phyloP scores from a whole-genome alignment of 2,888 invertebrate genomes.

The Galeopsomyia nigrocyanea region DNA sequence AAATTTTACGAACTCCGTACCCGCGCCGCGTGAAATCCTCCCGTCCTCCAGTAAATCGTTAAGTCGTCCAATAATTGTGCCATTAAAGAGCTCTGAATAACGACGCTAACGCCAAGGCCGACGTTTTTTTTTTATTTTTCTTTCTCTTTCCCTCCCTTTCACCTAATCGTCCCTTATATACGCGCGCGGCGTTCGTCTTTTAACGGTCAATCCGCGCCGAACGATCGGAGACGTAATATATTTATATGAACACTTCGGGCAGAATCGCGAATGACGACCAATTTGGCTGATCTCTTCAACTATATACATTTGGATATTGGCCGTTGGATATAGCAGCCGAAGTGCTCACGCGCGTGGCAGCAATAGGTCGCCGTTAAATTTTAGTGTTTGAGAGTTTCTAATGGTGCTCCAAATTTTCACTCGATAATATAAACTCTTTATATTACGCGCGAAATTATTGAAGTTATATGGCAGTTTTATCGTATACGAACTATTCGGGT shows the following conservation, averaged over 20 bases:
- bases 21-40: background rate
- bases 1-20: slow-evolving; percentile 28
- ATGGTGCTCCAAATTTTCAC: no score
- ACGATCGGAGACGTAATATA: background rate
- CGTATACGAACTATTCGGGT: no score
- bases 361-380: background rate
- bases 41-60: slow-evolving; percentile 10
- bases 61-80: slow-evolving; percentile 29
- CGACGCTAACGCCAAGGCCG: slow-evolving; percentile 36
- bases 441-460: no score
- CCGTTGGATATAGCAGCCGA: background rate
- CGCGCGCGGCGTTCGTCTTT: slow-evolving; percentile 9
- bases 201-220: slow-evolving; percentile 6
- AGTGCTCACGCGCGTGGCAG: background rate
- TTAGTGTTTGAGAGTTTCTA: no score
- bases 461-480: no score
- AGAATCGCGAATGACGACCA: background rate
- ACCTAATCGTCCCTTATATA: background rate
- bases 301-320: background rate
- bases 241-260: slow-evolving; percentile 12
- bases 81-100: slow-evolving; percentile 25
- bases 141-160: background rate
- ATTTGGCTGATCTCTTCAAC: background rate
- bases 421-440: no score
- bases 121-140: background rate